Percentiles rank a stretch among this genome's conserved stretches.
These are phyloP conservation scores for Aptenodytes forsteri DNA, from an alignment of 2,113 vertebrate genomes.

Conservation along the genomic window DNA sequence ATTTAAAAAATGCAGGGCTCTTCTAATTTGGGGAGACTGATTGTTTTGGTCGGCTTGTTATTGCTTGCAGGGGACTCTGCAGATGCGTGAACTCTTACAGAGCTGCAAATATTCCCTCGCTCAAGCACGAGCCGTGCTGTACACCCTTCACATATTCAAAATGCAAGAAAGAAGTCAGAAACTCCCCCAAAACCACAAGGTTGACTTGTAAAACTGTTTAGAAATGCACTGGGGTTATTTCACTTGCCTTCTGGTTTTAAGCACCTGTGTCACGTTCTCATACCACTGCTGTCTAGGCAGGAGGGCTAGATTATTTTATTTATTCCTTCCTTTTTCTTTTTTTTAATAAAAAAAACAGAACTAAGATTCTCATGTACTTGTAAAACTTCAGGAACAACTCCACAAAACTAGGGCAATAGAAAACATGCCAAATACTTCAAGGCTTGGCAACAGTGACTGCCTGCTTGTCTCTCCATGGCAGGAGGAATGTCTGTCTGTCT, in stretches of 20 bases:
- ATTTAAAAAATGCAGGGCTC: not conserved
- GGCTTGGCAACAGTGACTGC: constrained; percentile 34
- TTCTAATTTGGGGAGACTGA: not conserved
- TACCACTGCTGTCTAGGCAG: not conserved
- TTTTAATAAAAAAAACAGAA: not conserved
- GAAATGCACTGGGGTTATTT: not conserved
- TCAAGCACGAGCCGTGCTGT: not conserved
- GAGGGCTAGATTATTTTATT: not conserved
- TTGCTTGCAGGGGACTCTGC: not conserved
- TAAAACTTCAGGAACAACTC: constrained; percentile 56
- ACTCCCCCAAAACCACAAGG: not conserved
- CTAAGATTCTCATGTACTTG: not conserved
- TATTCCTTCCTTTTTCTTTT: not conserved
- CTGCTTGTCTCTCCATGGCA: constrained; percentile 29
- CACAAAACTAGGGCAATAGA: constrained; percentile 52
- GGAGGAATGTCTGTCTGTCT: constrained; percentile 39
- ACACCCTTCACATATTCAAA: not conserved
- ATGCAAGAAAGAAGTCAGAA: not conserved
- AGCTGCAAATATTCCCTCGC: not conserved
- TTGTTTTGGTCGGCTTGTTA: not conserved
- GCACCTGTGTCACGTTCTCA: not conserved
- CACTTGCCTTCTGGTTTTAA: not conserved
- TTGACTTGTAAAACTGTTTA: not conserved
- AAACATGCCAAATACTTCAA: constrained; percentile 50
- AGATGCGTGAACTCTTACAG: not conserved